These are phyloP conservation scores for Ahaetulla prasina DNA, from an alignment of 2,113 vertebrate species.

Conservation along the genomic window DNA sequence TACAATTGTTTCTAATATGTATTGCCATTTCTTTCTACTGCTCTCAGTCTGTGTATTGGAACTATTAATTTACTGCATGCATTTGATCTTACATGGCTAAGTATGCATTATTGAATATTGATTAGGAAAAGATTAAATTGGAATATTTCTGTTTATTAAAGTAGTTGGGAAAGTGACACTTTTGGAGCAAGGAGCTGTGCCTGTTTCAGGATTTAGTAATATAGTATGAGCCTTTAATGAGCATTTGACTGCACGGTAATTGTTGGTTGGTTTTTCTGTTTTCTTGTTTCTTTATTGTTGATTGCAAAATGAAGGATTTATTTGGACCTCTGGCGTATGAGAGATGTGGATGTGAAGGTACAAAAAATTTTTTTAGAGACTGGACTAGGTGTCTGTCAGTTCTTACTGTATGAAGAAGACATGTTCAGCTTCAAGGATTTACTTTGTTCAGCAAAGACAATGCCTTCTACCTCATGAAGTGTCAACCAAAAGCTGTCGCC, in stretches of 20 bases:
- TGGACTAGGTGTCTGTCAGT: not conserved
- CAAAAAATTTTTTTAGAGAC: not conserved
- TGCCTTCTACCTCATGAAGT: not conserved
- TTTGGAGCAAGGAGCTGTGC: not conserved
- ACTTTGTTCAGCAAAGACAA: not conserved
- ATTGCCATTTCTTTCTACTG: not conserved
- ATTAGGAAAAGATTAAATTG: not conserved
- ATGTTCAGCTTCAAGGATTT: not conserved
- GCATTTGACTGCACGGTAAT: not conserved
- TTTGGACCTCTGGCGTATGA: not conserved
- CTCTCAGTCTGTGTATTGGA: not conserved
- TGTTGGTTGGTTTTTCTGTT: not conserved
- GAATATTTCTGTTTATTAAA: not conserved
- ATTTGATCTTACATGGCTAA: not conserved
- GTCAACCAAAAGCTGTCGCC: not conserved
- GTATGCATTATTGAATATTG: not conserved
- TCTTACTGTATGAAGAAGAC: not conserved
- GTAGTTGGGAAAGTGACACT: not conserved
- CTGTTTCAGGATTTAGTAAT: not conserved
- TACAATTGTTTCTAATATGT: not conserved
- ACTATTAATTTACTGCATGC: not conserved
- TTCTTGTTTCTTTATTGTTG: not conserved
- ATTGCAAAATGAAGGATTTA: not conserved
- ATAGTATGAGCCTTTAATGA: not conserved
- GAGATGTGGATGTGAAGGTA: not conserved